Percentiles rank a stretch among this genome's conserved stretches.
phyloP scores from a whole-genome alignment of 2,797 vertebrate genomes.

The Mus minutoides region DNA sequence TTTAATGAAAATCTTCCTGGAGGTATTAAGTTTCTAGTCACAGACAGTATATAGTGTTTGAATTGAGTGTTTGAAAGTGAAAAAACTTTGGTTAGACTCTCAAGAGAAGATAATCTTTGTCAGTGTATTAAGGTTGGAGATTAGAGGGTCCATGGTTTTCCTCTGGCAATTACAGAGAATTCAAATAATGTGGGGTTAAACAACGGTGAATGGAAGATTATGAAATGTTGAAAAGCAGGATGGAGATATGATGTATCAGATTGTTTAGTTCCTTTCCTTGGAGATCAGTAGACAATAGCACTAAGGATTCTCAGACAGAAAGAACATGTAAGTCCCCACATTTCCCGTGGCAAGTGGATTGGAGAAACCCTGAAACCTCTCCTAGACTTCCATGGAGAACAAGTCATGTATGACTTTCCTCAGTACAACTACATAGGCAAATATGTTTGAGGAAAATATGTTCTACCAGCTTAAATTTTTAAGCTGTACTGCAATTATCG shows the following conservation, averaged over 20 bases:
- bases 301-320: neutral
- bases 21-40: neutral
- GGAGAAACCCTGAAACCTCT: neutral
- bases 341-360: neutral
- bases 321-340: neutral
- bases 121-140: neutral
- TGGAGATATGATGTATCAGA: neutral
- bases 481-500: neutral
- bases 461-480: neutral
- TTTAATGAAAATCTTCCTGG: neutral
- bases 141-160: neutral
- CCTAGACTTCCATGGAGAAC: neutral
- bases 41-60: neutral
- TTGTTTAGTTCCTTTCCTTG: neutral
- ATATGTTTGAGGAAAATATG: neutral
- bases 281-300: neutral
- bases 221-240: neutral
- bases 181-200: neutral
- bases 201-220: neutral
- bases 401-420: neutral
- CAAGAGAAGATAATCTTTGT: neutral
- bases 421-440: neutral
- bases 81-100: neutral
- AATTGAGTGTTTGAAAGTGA: conserved; percentile 2
- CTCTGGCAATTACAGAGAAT: neutral